Evolutionary conservation across 1,140 invertebrate species (phyloP), one percentile per base, ranked within the genome.

Genomic region (Diachasmimorpha longicaudata): DNA sequence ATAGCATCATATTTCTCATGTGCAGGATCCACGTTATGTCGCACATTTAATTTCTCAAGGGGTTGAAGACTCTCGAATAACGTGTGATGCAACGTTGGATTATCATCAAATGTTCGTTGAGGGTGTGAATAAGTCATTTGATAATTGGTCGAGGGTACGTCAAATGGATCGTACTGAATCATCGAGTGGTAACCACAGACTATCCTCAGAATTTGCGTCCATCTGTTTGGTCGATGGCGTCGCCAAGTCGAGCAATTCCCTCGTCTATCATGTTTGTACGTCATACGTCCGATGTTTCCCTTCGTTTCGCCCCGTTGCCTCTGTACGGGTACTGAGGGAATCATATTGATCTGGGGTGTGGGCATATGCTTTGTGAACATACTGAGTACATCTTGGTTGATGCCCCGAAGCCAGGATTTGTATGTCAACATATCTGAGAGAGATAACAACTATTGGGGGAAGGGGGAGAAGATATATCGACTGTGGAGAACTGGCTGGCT

Each of bases 1-100:
- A 63, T 63, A 14, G 23, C 58, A 23, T 63, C 58, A 63, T 63
- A 23, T 63, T 63, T 63, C 58, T 63, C 58, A 63, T 63, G 58
- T 63, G 19, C 58, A 63, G 11, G 21, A 63, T 19, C 19, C 58
- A 4, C 5, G 58, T 63, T 63, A 63, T 63, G 23, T 13, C 23
- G 0, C 23, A 63, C 58, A 63, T 63, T 63, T 63, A 63, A 63
- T 63, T 63, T 63, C 58, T 63, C 58, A 25, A 25, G 58, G 58
- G 58, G 58, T 63, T 63, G 58, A 0, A 19, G 6, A 0, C 31
- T 63, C 11, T 23, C 10, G 23, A 14, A 52, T 52, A 63, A 63
- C n/a, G 13, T 25, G 58, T 23, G 3, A 63, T 31, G 5, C 58
- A 5, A 0, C 58, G 21, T 63, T 23, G 13, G 10, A 63, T 63